Conservation (phyloP, 2,888 invertebrate species). For the Sericinus montela region DNA sequence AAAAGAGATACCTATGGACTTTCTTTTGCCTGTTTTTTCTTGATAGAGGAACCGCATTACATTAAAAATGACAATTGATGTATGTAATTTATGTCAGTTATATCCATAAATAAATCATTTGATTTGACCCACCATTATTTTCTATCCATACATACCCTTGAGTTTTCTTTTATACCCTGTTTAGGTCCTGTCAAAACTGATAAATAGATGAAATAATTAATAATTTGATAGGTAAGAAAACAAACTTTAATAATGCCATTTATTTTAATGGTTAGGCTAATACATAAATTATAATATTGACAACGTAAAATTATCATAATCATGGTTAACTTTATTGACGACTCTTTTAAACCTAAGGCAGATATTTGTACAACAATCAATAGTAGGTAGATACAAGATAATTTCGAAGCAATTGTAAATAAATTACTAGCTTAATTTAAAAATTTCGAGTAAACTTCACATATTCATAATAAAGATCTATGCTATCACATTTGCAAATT, state of each 20-base stretch:
- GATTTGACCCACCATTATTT: too few species aligned
- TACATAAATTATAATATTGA: slow-evolving; percentile 65
- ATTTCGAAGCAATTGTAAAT: slow-evolving; percentile 39
- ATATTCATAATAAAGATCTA: slow-evolving; percentile 63
- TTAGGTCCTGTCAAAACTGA: too few species aligned
- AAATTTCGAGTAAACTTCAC: slow-evolving; percentile 48
- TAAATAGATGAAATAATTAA: too few species aligned
- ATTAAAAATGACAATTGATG: too few species aligned
- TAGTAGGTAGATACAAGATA: slow-evolving; percentile 38
- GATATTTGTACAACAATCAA: slow-evolving; percentile 67
- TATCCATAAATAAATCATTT: too few species aligned
- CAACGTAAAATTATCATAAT: slow-evolving; percentile 52
- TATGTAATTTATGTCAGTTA: too few species aligned
- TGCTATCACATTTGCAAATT: slow-evolving; percentile 67
- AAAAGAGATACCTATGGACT: too few species aligned
- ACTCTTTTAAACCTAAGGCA: slow-evolving; percentile 57
- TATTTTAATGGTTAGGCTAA: slow-evolving; percentile 70
- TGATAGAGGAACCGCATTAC: too few species aligned
- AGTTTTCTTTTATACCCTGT: too few species aligned
- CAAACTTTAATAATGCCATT: slow-evolving; percentile 54
- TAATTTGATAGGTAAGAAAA: background rate
- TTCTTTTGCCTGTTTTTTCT: too few species aligned
- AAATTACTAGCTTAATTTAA: slow-evolving; percentile 47
- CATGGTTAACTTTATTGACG: slow-evolving; percentile 64
- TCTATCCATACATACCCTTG: too few species aligned